Conservation (phyloP, 2,113 vertebrate genomes). For the Ploceus nigricollis region DNA sequence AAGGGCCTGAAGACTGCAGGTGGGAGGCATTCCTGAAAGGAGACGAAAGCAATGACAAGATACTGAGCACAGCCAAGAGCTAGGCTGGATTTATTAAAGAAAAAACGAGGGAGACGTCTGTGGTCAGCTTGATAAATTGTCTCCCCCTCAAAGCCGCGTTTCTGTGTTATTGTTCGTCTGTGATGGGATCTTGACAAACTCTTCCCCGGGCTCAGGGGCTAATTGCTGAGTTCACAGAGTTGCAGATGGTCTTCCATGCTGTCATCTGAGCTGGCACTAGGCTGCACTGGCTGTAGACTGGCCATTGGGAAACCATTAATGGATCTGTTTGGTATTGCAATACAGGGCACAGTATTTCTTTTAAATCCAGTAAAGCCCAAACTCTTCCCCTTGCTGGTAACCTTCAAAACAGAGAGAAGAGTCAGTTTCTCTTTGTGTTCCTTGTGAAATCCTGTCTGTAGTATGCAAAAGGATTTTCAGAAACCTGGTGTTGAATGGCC, state of each 20-base stretch:
- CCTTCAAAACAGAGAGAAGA: neutral
- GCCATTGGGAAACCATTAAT: neutral
- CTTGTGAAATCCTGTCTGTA: neutral
- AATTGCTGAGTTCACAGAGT: constrained; percentile 19
- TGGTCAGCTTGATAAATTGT: constrained; percentile 56
- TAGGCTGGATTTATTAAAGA: constrained; percentile 49
- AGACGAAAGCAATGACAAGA: constrained; percentile 16
- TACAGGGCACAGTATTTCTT: neutral
- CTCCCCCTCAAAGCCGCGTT: constrained; percentile 31
- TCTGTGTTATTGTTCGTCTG: constrained; percentile 11
- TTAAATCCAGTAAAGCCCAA: neutral
- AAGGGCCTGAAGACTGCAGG: neutral
- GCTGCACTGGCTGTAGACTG: neutral
- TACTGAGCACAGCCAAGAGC: constrained; percentile 34
- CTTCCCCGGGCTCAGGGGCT: neutral
- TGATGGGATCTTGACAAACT: constrained; percentile 8
- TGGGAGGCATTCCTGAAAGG: constrained; percentile 36
- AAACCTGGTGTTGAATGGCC: neutral
- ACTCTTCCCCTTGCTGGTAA: neutral
- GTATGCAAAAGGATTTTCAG: neutral
- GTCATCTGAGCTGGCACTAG: neutral
- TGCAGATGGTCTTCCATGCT: neutral
- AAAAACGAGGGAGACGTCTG: constrained; percentile 35
- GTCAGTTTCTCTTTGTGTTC: neutral
- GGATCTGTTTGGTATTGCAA: neutral